A percentile compares a stretch with the other conserved stretches of the same genome.
These are phyloP conservation scores for Terrapene triunguis DNA, from an alignment of 2,113 vertebrate species.

Conservation along the genomic window DNA sequence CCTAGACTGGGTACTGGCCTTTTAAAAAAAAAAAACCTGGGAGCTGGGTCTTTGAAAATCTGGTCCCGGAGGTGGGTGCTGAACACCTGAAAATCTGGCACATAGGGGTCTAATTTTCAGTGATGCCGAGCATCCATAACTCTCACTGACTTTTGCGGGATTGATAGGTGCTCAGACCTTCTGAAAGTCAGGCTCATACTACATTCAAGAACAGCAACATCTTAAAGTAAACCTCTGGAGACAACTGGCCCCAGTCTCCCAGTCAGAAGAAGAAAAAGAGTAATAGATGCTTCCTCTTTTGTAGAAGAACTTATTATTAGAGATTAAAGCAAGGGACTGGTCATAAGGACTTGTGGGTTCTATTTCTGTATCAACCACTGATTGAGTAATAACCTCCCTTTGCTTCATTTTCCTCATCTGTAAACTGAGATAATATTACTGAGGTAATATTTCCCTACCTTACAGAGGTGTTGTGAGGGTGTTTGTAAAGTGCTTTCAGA, in stretches of 20 bases:
- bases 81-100: background rate
- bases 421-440: background rate
- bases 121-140: background rate
- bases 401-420: conserved; percentile 7
- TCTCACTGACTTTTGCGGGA: background rate
- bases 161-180: background rate
- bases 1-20: background rate
- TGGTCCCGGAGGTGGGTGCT: background rate
- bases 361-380: background rate
- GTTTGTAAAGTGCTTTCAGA: background rate
- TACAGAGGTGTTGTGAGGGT: background rate
- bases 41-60: background rate
- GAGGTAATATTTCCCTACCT: background rate
- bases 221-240: background rate
- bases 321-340: background rate
- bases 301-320: background rate
- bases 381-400: background rate
- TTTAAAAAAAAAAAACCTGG: background rate
- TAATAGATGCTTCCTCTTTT: conserved; percentile 29
- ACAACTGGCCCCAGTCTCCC: background rate
- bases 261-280: background rate
- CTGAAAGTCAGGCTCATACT: background rate
- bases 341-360: background rate
- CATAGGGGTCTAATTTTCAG: background rate
- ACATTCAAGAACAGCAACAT: background rate